Percentiles rank a stretch among this genome's conserved stretches.
These are phyloP conservation scores for Dryas iulia DNA, from an alignment of 1,140 invertebrate genomes.

Conservation along the genomic window DNA sequence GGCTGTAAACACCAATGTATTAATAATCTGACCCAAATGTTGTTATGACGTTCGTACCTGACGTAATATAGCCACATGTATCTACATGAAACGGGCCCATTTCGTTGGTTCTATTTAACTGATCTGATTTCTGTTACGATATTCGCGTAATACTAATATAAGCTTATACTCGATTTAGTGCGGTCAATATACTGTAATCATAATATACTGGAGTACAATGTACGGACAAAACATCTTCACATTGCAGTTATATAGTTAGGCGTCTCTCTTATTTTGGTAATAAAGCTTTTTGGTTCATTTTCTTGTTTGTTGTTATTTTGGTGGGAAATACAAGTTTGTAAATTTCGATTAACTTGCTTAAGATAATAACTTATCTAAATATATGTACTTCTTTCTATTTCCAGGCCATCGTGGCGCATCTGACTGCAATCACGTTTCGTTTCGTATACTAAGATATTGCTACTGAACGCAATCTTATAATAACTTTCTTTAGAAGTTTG, in stretches of 20 bases:
- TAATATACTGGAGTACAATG: background rate
- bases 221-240: background rate
- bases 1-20: slow-evolving; percentile 63
- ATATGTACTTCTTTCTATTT: too few species aligned
- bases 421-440: too few species aligned
- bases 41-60: slow-evolving; percentile 56
- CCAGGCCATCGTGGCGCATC: too few species aligned
- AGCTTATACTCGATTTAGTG: background rate
- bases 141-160: slow-evolving; percentile 13
- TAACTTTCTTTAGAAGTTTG: too few species aligned
- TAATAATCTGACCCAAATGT: slow-evolving; percentile 67
- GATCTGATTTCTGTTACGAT: slow-evolving; percentile 43
- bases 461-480: too few species aligned
- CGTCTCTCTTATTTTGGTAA: background rate
- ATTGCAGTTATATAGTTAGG: background rate
- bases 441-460: too few species aligned
- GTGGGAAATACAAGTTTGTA: too few species aligned
- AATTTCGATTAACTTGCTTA: background rate
- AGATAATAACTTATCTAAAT: too few species aligned
- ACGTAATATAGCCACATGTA: slow-evolving; percentile 48
- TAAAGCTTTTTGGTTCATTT: background rate
- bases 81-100: slow-evolving; percentile 44
- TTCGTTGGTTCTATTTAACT: slow-evolving; percentile 37
- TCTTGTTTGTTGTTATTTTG: too few species aligned
- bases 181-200: background rate